These are phyloP conservation scores for Scaptomyza parva DNA, from an alignment of 2,888 invertebrate species.

Conservation along the genomic window DNA sequence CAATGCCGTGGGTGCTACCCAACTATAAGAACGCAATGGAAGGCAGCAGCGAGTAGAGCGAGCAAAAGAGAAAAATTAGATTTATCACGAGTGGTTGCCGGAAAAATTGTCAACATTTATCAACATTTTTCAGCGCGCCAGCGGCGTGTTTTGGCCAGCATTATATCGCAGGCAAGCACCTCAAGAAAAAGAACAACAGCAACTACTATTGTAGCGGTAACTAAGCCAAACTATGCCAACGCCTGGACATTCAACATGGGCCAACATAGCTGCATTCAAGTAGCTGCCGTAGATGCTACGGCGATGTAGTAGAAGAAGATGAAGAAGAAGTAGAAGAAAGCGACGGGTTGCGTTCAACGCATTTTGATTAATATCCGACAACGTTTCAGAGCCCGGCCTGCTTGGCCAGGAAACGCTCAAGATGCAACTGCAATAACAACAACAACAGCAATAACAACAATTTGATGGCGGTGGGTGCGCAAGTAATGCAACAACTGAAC, in stretches of 20 bases:
- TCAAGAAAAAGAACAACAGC: slow-evolving; percentile 50
- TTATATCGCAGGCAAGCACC: slow-evolving; percentile 44
- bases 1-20: slow-evolving; percentile 70
- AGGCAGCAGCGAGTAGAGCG: slow-evolving; percentile 32
- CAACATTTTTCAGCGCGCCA: slow-evolving; percentile 80
- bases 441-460: slow-evolving; percentile 30
- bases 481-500: slow-evolving; percentile 30
- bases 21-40: slow-evolving; percentile 59
- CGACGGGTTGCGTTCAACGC: slow-evolving; percentile 37
- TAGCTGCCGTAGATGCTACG: slow-evolving; percentile 33
- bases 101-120: slow-evolving; percentile 84
- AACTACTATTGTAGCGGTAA: slow-evolving; percentile 49
- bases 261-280: slow-evolving; percentile 24
- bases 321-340: slow-evolving; percentile 17
- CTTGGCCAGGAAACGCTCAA: slow-evolving; percentile 30
- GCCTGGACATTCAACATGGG: slow-evolving; percentile 32
- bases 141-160: slow-evolving; percentile 70
- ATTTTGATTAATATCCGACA: slow-evolving; percentile 78
- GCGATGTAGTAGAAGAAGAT: slow-evolving; percentile 17
- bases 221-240: slow-evolving; percentile 66
- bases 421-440: slow-evolving; percentile 28
- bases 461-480: slow-evolving; percentile 28
- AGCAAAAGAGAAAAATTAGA: slow-evolving; percentile 77
- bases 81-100: slow-evolving; percentile 83
- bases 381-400: slow-evolving; percentile 47